Evolutionary conservation across 1,140 invertebrate species (phyloP).

Genomic region (Proctacanthus coquilletti): DNA sequence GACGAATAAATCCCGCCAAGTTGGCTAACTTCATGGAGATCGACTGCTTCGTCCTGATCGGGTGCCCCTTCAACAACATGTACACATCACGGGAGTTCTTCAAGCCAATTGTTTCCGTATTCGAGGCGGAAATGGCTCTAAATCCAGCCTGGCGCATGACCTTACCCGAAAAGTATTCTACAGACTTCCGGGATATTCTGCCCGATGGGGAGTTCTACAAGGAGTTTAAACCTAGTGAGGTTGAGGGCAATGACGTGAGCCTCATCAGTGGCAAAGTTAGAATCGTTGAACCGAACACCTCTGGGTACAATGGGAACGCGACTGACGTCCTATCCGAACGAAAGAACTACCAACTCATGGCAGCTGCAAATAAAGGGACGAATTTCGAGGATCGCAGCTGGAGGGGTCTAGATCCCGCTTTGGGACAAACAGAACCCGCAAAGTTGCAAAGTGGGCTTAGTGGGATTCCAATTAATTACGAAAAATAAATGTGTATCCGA

Average conservation of each 20-base stretch:
- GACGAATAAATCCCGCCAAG: conserved; percentile 83
- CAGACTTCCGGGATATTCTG: conserved; percentile 62
- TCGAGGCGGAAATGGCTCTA: conserved; percentile 80
- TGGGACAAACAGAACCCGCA: conserved; percentile 46
- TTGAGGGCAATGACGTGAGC: conserved; percentile 43
- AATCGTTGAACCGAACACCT: conserved; percentile 22
- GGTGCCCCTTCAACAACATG: conserved; percentile 76
- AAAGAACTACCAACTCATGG: conserved; percentile 33
- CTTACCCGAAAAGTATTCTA: conserved; percentile 44
- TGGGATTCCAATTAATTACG: conserved; percentile 43
- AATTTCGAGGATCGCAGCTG: conserved; percentile 47
- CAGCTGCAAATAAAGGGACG: conserved; percentile 37
- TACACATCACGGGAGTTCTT: conserved; percentile 75
- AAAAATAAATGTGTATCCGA: too few species aligned
- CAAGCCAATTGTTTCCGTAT: conserved; percentile 80
- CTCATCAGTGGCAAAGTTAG: conserved; percentile 50
- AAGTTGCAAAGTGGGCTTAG: conserved; percentile 42
- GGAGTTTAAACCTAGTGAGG: conserved; percentile 34
- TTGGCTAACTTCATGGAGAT: conserved; percentile 73
- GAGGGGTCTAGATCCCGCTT: conserved; percentile 55
- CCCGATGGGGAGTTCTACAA: conserved; percentile 41
- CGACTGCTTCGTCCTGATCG: conserved; percentile 78
- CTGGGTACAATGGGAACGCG: conserved; percentile 13
- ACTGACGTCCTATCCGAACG: conserved; percentile 21
- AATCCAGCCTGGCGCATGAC: conserved; percentile 43